Base-by-base conservation (phyloP, 2,888 invertebrate species). In the Hyppa rectilinea region DNA sequence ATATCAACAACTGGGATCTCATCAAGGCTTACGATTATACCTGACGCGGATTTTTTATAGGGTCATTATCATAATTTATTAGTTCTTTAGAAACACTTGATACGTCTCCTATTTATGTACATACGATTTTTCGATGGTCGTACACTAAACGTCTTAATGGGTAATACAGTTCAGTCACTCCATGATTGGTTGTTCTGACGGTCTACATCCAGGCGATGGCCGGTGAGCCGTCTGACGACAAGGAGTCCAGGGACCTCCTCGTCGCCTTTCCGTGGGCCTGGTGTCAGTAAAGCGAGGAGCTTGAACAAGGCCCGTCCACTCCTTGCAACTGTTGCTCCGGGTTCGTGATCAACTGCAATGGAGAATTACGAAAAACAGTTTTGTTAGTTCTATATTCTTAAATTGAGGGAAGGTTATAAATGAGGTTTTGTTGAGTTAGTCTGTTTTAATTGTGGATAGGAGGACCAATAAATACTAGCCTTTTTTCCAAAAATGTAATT, bases 271-370 rank as follows among this genome's bases (percentile, higher is more conserved):
- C 84, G 72, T 84, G 90, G 80, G 88, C 90, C 89, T 90, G 90
- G 85, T 94, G 95, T 96, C 96, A 96, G 96, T 96, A 96, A 87
- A 95, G 94, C 72, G 96, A 95, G 0, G 95, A 91, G 82, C 95
- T 95, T 63, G 95, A 94, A 75, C 96, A 96, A 0, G 96, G 96
- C 5, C 95, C 95, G 86, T 95, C 96, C 59, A 95, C 95, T 50
- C 96, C 96, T 77, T 94, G 94, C 70, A 95, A 81, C 79, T 91
- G 93, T 83, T 91, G 92, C 58, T 94, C 94, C 10, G 92, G 92
- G 71, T 92, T 94, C 26, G 92, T 85, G 72, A 92, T 89, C 75
- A 95, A 82, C 95, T 95, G 92, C 6, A 92, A 90, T 26, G 49
- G 26, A 55, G 31, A 31, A 47, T 49, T 67, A 34, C 29, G 14